A percentile compares a stretch with the other conserved stretches of the same genome.
Evolutionary conservation across 2,113 vertebrate species (phyloP).

Genomic region (Barnardius zonarius): DNA sequence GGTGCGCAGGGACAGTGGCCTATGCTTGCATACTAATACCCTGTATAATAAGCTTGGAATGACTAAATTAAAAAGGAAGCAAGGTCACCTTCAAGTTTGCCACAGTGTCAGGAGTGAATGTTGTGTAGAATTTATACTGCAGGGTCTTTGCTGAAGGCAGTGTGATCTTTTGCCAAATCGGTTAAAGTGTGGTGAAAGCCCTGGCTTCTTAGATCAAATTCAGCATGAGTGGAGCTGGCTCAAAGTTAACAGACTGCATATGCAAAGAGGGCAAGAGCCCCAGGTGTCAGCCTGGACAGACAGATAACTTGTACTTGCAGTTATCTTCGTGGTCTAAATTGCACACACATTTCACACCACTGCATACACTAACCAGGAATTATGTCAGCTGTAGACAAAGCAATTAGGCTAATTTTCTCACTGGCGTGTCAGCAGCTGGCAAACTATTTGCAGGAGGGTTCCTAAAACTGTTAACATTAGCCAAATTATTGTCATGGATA

Average conservation of each 20-base stretch:
- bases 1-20: not conserved
- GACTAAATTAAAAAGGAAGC: not conserved
- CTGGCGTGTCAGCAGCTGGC: constrained; percentile 37
- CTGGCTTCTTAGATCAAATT: not conserved
- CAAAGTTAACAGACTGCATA: not conserved
- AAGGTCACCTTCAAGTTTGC: not conserved
- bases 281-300: not conserved
- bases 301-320: not conserved
- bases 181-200: not conserved
- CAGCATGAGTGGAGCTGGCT: not conserved
- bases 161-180: not conserved
- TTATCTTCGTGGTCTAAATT: not conserved
- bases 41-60: not conserved
- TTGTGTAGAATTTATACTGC: not conserved
- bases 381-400: constrained; percentile 37
- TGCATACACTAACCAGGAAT: not conserved
- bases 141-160: not conserved
- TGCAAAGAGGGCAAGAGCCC: not conserved
- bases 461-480: constrained; percentile 35
- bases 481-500: constrained; percentile 54
- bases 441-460: constrained; percentile 14
- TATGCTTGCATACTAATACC: not conserved
- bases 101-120: not conserved
- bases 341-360: not conserved
- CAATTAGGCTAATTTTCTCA: constrained; percentile 51